These are phyloP conservation scores for Euborellia annulipes DNA, from an alignment of 1,140 invertebrate genomes.

Conservation along the genomic window DNA sequence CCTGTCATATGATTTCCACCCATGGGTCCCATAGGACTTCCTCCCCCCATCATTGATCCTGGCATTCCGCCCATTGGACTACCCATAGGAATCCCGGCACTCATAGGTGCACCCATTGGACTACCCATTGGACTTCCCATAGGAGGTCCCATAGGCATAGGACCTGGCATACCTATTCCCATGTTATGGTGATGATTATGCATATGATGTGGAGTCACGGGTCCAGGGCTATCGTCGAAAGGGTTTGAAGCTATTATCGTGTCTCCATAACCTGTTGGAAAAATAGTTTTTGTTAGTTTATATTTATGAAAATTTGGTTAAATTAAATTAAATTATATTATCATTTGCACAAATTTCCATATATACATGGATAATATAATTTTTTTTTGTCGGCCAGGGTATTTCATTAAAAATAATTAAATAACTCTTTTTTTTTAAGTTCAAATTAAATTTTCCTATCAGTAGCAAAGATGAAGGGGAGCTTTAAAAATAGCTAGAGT, in stretches of 20 bases:
- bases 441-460: no score
- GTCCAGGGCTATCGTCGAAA: conserved; percentile 79
- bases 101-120: no score
- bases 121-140: conserved; percentile 34
- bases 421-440: no score
- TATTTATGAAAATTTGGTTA: no score
- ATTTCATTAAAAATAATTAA: no score
- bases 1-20: no score
- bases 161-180: conserved; percentile 21
- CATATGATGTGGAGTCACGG: conserved; percentile 37
- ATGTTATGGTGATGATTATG: conserved; percentile 30
- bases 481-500: no score
- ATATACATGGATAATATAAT: neutral
- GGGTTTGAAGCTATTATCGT: conserved; percentile 89
- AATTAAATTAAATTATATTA: conserved; percentile 4
- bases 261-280: conserved; percentile 55
- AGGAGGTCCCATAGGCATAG: conserved; percentile 21
- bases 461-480: no score
- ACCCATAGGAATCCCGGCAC: conserved; percentile 33
- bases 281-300: conserved; percentile 4
- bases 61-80: no score
- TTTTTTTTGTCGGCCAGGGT: neutral
- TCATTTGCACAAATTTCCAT: neutral
- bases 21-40: conserved; percentile 29
- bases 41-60: no score